phyloP scores from a whole-genome alignment of 2,797 vertebrate species.

The Xiphorhynchus erythropygius region DNA sequence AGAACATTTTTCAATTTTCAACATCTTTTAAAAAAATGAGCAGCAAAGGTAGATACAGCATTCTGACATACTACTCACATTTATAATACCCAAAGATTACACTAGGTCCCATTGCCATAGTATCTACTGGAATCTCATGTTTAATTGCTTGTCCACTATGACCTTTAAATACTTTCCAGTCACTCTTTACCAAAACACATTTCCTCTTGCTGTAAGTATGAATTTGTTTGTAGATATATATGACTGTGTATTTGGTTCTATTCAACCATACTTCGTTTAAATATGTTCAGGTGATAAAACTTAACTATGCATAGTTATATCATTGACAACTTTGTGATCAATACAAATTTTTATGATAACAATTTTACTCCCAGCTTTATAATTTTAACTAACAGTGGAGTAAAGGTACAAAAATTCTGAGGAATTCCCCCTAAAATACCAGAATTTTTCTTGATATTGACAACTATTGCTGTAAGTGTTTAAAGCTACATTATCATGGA shows the following conservation, averaged over 20 bases:
- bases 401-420: background rate
- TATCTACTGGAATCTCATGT: background rate
- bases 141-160: slow-evolving; percentile 5
- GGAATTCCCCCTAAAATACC: background rate
- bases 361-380: background rate
- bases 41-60: background rate
- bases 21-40: background rate
- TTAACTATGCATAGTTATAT: background rate
- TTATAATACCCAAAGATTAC: background rate
- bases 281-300: background rate
- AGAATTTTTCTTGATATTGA: background rate
- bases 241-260: background rate
- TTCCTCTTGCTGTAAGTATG: background rate
- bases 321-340: background rate
- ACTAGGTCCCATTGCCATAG: background rate
- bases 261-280: background rate
- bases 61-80: background rate
- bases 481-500: background rate
- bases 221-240: background rate
- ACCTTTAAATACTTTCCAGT: background rate
- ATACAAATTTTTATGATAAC: background rate
- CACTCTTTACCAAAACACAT: background rate
- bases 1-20: background rate
- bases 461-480: background rate
- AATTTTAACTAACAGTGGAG: background rate